A percentile compares a stretch with the other conserved stretches of the same genome.
These are phyloP conservation scores for Xerus inauris DNA, from an alignment of 2,113 vertebrate genomes.

Conservation along the genomic window DNA sequence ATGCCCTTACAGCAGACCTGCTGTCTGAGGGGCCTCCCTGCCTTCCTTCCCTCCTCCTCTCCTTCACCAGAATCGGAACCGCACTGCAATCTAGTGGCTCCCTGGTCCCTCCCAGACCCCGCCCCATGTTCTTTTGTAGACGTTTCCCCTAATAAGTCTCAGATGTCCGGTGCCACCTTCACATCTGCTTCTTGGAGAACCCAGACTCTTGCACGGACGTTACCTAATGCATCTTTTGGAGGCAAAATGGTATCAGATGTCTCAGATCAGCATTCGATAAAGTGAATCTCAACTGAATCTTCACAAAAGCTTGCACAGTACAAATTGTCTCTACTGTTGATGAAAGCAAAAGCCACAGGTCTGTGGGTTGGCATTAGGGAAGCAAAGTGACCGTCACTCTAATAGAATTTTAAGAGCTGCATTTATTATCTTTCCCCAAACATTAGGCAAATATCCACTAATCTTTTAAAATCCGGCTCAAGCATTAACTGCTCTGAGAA, in stretches of 20 bases:
- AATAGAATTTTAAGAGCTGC: background rate
- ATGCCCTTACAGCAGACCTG: accelerated
- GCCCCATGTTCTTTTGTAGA: too few relatives aligned
- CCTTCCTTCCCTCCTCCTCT: background rate
- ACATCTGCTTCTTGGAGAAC: background rate
- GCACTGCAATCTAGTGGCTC: accelerated
- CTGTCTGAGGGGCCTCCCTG: background rate
- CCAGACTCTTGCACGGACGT: accelerated
- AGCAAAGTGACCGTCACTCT: background rate
- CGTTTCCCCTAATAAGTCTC: background rate
- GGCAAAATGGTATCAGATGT: background rate
- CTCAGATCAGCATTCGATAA: background rate
- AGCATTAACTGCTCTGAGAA: background rate
- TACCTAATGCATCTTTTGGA: background rate
- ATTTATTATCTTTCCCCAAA: background rate
- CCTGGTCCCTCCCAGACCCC: background rate
- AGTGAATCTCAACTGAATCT: background rate
- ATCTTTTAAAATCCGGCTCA: background rate
- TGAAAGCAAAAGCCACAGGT: background rate
- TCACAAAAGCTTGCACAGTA: background rate
- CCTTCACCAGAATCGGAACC: background rate
- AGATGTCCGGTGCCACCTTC: background rate
- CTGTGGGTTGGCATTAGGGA: background rate
- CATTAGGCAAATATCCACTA: background rate
- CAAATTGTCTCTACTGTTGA: background rate